Base-by-base conservation (phyloP, 2,113 vertebrate genomes). In the Albula goreensis region DNA sequence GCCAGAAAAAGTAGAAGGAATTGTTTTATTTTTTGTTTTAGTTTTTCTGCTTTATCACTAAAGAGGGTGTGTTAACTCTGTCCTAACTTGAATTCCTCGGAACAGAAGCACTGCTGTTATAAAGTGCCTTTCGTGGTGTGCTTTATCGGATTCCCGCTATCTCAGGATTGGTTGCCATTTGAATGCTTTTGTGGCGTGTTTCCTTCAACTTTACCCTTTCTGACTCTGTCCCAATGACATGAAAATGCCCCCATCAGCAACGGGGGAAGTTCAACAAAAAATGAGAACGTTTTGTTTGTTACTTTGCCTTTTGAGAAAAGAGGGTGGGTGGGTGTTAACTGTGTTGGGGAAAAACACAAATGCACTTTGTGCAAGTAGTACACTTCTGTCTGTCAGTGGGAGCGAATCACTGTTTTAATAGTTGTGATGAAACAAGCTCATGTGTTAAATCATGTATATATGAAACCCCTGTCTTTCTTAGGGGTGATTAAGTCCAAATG, bases 91-190 rank as follows among this genome's bases (percentile, higher is more conserved):
- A 97, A 97, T 97, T 96, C 96, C 96, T 96, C 96, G 96, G 95
- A 97, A 96, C 97, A 97, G 96, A 97, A 98, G 96, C 97, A 97
- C 97, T 98, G 97, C 97, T 97, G 95, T 96, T 97, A 97, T 97
- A 96, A 96, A 96, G 96, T 96, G 96, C 96, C 96, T 96, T 96
- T 96, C 93, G 95, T 96, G 97, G 96, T 97, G 96, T 97, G 96
- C 87, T 95, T 96, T 96, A 96, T 97, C 95, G 94, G 97, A 97
- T 96, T 96, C 96, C 97, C 97, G 96, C 96, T 96, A 97, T 96
- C 98, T 99, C 98, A 99, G 98, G 98, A 97, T 97, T 95, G 95
- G 96, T 95, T 94, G 93, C 94, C 93, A 92, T 94, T 93, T 60
- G 88, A 93, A 92, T 90, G 89, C 91, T 93, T 89, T 87, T 83